Evolutionary conservation across 2,113 vertebrate species (phyloP).

Genomic region (Pyxicephalus adspersus): DNA sequence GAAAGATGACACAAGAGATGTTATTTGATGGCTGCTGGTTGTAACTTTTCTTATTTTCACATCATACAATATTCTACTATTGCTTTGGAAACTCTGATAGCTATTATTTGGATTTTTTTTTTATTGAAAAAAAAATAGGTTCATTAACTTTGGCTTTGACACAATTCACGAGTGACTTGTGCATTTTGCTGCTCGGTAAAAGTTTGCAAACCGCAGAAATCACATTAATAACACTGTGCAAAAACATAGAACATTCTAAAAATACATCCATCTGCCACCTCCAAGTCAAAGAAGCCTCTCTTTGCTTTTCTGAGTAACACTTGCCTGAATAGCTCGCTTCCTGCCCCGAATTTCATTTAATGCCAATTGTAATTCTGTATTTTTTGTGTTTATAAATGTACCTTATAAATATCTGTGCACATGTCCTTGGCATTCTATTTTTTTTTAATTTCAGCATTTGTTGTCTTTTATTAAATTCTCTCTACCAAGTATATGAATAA

Average conservation of each 20-base stretch:
- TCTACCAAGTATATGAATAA: neutral
- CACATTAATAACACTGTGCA: constrained; percentile 29
- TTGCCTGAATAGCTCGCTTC: constrained; percentile 29
- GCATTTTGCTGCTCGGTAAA: constrained; percentile 8
- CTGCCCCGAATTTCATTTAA: constrained; percentile 24
- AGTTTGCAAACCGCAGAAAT: constrained; percentile 12
- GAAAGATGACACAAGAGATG: no score
- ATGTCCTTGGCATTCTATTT: constrained; percentile 8
- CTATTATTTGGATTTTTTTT: neutral
- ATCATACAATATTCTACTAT: neutral
- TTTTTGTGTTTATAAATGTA: constrained; percentile 1
- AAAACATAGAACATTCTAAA: constrained; percentile 18
- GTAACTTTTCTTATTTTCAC: neutral
- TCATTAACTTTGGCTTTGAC: neutral
- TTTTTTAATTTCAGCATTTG: neutral
- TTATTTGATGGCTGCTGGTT: no score
- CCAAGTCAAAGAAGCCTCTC: neutral
- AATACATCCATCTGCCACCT: constrained; percentile 14
- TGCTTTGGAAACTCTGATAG: neutral
- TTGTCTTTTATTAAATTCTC: neutral
- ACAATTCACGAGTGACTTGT: neutral
- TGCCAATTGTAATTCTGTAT: constrained; percentile 17
- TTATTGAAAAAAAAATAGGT: neutral
- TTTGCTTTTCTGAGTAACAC: constrained; percentile 16
- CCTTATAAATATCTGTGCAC: neutral